phyloP scores from a whole-genome alignment of 2,888 invertebrate genomes.

The Graphium colonna region DNA sequence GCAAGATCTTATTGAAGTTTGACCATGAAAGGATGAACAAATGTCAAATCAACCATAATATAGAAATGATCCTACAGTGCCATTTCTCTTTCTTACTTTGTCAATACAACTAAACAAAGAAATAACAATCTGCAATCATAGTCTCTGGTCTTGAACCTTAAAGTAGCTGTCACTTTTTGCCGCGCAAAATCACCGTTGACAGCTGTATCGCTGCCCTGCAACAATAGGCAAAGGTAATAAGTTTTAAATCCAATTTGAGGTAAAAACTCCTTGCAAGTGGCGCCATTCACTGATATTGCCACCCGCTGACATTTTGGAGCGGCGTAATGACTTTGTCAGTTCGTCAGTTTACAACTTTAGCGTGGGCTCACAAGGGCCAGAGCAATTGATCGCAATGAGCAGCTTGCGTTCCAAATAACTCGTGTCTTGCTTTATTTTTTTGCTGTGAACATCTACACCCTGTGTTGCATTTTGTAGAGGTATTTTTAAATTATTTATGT shows the following conservation, averaged over 20 bases:
- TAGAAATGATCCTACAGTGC: neutral
- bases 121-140: neutral
- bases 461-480: too few species aligned
- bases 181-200: constrained; percentile 5
- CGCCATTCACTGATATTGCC: constrained; percentile 1
- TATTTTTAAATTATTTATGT: too few species aligned
- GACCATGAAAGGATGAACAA: neutral
- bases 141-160: neutral
- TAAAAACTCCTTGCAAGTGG: neutral
- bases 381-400: neutral
- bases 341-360: constrained; percentile 12
- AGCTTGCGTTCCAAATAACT: neutral
- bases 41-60: neutral
- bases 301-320: constrained; percentile 17
- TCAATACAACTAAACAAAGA: neutral
- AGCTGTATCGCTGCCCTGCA: constrained; percentile 12
- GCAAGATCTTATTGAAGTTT: neutral
- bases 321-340: constrained; percentile 18
- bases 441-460: neutral
- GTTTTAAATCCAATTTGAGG: constrained; percentile 4
- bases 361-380: neutral
- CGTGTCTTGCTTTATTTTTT: neutral
- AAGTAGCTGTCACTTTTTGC: neutral
- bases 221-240: constrained; percentile 15
- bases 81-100: too few species aligned